Evolutionary conservation across 1,140 invertebrate species (phyloP).

Genomic region (Eueides isabella): DNA sequence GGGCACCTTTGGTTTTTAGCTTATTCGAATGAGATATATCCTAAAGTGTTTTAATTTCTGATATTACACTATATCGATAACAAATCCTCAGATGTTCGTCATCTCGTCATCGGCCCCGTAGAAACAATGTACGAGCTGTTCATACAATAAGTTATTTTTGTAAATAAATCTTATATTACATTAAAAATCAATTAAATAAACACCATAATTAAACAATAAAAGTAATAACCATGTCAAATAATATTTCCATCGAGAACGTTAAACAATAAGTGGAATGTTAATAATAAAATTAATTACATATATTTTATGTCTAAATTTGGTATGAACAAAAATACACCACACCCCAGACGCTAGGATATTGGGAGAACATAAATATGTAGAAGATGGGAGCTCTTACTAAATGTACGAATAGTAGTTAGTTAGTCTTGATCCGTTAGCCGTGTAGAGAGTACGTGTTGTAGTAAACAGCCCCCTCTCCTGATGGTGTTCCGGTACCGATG

Average conservation of each 20-base stretch:
- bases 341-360: constrained; percentile 50
- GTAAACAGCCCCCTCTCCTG: constrained; percentile 53
- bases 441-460: constrained; percentile 47
- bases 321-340: constrained; percentile 75
- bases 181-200: constrained; percentile 73
- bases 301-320: constrained; percentile 72
- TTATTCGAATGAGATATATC: constrained; percentile 81
- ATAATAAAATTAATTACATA: constrained; percentile 53
- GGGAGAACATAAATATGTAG: constrained; percentile 52
- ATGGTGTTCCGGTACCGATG: constrained; percentile 50
- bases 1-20: constrained; percentile 84
- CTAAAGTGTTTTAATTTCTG: constrained; percentile 79
- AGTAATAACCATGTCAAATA: constrained; percentile 68
- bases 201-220: constrained; percentile 63
- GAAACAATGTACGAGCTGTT: constrained; percentile 66
- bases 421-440: constrained; percentile 61
- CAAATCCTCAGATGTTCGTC: constrained; percentile 74
- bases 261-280: constrained; percentile 80
- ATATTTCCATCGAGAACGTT: constrained; percentile 70
- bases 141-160: constrained; percentile 77
- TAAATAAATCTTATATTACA: constrained; percentile 81
- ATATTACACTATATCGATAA: constrained; percentile 75
- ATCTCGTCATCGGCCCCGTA: constrained; percentile 74
- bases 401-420: constrained; percentile 37
- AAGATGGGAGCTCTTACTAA: constrained; percentile 59